These are phyloP conservation scores for Leptestheria dahalacensis DNA, from an alignment of 1,140 invertebrate species.

Conservation along the genomic window DNA sequence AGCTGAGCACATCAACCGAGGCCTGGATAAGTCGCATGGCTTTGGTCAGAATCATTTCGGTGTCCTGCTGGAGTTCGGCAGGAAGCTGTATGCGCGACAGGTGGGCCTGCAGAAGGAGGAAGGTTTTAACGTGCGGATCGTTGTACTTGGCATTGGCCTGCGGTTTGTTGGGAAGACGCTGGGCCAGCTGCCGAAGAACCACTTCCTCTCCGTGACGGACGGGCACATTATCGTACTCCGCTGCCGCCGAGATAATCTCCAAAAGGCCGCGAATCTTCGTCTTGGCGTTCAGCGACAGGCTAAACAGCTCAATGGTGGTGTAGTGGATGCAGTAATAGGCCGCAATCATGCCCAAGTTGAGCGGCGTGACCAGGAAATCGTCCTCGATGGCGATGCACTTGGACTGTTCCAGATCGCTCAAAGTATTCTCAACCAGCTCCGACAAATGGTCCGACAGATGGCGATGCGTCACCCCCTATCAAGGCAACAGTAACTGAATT, in stretches of 20 bases:
- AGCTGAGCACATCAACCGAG: constrained; percentile 95
- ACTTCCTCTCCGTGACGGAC: constrained; percentile 91
- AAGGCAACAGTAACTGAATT: constrained; percentile 12
- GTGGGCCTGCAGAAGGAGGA: constrained; percentile 90
- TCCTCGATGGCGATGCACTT: constrained; percentile 97
- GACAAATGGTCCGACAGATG: constrained; percentile 97
- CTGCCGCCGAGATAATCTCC: constrained; percentile 95
- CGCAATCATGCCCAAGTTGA: constrained; percentile 99
- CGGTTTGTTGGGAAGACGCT: constrained; percentile 62
- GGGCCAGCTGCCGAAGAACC: constrained; percentile 63
- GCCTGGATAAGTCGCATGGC: constrained; percentile 72
- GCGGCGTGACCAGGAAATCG: constrained; percentile 87
- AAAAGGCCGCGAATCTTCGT: constrained; percentile 92
- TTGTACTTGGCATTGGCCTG: constrained; percentile 54
- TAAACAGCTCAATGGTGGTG: constrained; percentile 96
- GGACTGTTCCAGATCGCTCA: constrained; percentile 89
- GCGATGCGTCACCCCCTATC: constrained; percentile 72
- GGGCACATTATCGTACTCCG: constrained; percentile 88
- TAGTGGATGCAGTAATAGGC: constrained; percentile 99
- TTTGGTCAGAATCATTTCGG: constrained; percentile 76
- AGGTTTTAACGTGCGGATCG: constrained; percentile 94
- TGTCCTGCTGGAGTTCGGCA: constrained; percentile 93
- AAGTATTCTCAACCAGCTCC: constrained; percentile 90
- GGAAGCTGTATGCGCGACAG: constrained; percentile 82
- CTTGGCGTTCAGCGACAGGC: constrained; percentile 87